phyloP scores from a whole-genome alignment of 2,888 invertebrate species.

The Habroteleia sp. region DNA sequence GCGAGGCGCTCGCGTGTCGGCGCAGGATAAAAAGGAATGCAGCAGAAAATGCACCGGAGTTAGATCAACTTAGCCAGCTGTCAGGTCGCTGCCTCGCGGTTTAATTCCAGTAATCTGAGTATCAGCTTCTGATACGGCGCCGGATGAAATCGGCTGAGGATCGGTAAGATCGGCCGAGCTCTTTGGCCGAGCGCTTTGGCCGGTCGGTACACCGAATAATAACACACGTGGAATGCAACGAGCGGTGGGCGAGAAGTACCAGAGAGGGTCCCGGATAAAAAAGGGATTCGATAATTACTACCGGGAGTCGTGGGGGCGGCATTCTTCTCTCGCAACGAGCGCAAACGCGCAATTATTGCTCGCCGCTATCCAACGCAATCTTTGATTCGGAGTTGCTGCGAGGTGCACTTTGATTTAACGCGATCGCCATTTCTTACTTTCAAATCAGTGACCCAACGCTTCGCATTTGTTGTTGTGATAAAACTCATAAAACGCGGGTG shows the following conservation, averaged over 20 bases:
- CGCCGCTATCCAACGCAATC: constrained; percentile 74
- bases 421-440: neutral
- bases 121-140: constrained; percentile 73
- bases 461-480: too few species aligned
- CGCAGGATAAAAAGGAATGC: constrained; percentile 33
- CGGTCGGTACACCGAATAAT: constrained; percentile 75
- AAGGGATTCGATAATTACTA: constrained; percentile 79
- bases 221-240: constrained; percentile 68
- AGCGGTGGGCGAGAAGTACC: constrained; percentile 59
- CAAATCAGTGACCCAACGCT: neutral
- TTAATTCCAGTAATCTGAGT: constrained; percentile 80
- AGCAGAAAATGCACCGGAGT: constrained; percentile 44
- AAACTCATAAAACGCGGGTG: neutral
- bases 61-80: constrained; percentile 55
- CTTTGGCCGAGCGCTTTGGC: too few species aligned
- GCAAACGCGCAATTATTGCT: constrained; percentile 80
- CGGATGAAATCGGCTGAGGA: constrained; percentile 59
- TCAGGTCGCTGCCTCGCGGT: constrained; percentile 62
- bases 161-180: constrained; percentile 60
- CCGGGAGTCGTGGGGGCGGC: constrained; percentile 80
- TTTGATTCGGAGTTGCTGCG: constrained; percentile 72
- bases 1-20: constrained; percentile 44
- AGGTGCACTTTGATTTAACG: constrained; percentile 36
- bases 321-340: constrained; percentile 79
- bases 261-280: constrained; percentile 53